Evolutionary conservation across 2,113 vertebrate genomes (phyloP), one percentile per base, ranked within the genome.

Genomic region (Ornithorhynchus anatinus): DNA sequence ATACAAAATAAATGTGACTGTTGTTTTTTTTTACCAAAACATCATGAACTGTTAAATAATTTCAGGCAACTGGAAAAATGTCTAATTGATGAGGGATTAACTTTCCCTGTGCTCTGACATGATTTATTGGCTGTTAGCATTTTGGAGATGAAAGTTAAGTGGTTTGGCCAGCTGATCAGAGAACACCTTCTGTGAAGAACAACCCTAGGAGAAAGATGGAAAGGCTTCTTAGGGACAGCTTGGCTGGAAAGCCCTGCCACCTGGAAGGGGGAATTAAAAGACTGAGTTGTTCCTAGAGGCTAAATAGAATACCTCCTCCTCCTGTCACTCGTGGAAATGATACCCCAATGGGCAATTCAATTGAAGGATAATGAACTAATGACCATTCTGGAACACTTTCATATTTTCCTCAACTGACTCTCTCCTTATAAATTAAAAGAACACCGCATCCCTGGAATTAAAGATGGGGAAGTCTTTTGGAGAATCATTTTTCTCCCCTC

Each of bases 1-100:
- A 65, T 45, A 27, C n/a, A 69, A 76, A 78, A 27, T 5, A 59
- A 48, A 8, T n/a, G n/a, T n/a, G n/a, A n/a, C n/a, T n/a, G n/a
- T n/a, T 40, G 11, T 45, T 77, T 71, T 48, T 22, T 51, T 19
- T 31, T 57, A 4, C 17, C 36, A 45, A 72, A 44, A 50, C 1
- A 22, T 35, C 13, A 35, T 10, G 35, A 19, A 12, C 14, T 11
- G 11, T 56, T 37, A 59, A 74, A 57, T 32, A 50, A 47, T 35
- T 58, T 38, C 19, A 59, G 45, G 56, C 7, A 10, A 39, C 23
- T 42, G 17, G 37, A 25, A 58, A 40, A 38, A 15, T 59, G 22
- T 32, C 10, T 32, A 50, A 2, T 3, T 61, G 31, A 58, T 62
- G 17, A 69, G 3, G 16, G 73, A 38, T 3, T 4, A 71, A 8